phyloP scores from a whole-genome alignment of 2,113 vertebrate genomes.

The Mola mola region DNA sequence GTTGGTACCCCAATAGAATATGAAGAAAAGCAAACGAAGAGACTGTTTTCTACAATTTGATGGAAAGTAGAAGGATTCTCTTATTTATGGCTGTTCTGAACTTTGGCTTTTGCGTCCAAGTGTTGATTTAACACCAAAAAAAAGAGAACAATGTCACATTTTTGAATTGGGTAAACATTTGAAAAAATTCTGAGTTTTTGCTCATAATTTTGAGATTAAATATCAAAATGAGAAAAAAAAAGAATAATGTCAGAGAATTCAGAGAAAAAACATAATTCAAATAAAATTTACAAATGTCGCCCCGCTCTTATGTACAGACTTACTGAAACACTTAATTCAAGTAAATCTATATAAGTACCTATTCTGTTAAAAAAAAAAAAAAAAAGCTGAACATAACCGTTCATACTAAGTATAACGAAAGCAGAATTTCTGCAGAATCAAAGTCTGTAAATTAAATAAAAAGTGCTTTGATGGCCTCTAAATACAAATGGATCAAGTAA shows the following conservation, averaged over 20 bases:
- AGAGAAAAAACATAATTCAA: no score
- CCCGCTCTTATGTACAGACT: no score
- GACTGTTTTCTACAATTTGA: no score
- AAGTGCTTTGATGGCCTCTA: conserved; percentile 44
- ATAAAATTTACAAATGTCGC: no score
- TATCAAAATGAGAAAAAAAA: conserved; percentile 6
- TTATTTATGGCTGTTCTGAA: conserved; percentile 36
- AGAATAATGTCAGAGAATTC: no score
- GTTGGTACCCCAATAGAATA: conserved; percentile 2
- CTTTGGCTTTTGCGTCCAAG: conserved; percentile 46
- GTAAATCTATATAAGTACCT: no score
- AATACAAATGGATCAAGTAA: background rate
- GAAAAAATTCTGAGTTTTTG: no score
- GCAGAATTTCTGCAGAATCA: conserved; percentile 4
- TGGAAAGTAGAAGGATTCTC: conserved; percentile 11
- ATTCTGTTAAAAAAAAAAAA: conserved; percentile 6
- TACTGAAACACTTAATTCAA: no score
- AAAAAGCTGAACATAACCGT: background rate
- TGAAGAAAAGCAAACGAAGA: background rate
- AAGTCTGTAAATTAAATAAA: conserved; percentile 27
- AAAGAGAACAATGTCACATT: conserved; percentile 8
- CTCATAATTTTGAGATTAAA: no score
- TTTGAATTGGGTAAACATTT: no score
- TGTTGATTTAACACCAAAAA: conserved; percentile 22
- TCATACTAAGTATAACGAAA: background rate